Evolutionary conservation across 2,888 invertebrate species (phyloP).

Genomic region (Polyommatus iphigenia): DNA sequence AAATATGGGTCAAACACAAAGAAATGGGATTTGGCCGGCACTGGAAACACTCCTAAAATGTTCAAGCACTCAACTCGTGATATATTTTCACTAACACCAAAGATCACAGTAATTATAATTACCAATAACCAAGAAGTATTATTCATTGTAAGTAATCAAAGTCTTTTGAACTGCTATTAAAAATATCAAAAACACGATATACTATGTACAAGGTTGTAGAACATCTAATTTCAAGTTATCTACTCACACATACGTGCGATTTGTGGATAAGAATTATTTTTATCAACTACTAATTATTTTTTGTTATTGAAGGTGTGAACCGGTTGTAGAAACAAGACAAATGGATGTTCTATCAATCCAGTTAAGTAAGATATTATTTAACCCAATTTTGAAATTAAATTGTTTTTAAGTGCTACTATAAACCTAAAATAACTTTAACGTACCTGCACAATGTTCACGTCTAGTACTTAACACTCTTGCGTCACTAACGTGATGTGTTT

Average conservation of each 20-base stretch:
- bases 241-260: not conserved
- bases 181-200: conserved; percentile 18
- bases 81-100: conserved; percentile 20
- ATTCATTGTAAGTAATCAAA: conserved; percentile 30
- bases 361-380: too few relatives aligned
- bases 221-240: conserved; percentile 1
- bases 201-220: not conserved
- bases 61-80: conserved; percentile 52
- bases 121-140: not conserved
- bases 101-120: conserved; percentile 26
- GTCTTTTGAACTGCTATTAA: too few relatives aligned
- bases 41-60: conserved; percentile 83
- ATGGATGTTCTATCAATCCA: too few relatives aligned
- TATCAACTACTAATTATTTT: not conserved
- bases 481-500: too few relatives aligned
- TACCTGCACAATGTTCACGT: too few relatives aligned
- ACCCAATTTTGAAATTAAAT: too few relatives aligned
- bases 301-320: not conserved
- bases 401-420: too few relatives aligned
- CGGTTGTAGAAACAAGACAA: not conserved
- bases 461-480: too few relatives aligned
- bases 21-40: conserved; percentile 85
- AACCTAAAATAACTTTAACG: too few relatives aligned
- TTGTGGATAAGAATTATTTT: not conserved
- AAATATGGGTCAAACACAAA: conserved; percentile 82